Conservation (phyloP, 2,888 invertebrate genomes). For the Torymus tubicola region DNA sequence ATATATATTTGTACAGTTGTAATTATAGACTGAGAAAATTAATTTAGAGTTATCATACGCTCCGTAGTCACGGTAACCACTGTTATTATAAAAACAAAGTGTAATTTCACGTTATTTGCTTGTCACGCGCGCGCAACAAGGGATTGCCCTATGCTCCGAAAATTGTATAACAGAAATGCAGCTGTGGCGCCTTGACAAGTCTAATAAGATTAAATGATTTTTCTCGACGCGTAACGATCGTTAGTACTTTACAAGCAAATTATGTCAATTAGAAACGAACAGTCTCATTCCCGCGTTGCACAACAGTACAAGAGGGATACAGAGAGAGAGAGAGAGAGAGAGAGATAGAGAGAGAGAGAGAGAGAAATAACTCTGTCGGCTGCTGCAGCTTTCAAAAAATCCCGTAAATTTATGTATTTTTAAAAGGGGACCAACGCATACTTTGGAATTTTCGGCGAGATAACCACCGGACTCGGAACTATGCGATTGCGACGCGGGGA, state of each 20-base stretch:
- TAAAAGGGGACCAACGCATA: conserved; percentile 6
- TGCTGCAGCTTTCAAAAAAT: too few species aligned
- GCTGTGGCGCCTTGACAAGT: neutral
- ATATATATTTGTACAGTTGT: neutral
- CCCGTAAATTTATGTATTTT: neutral
- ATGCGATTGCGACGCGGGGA: conserved; percentile 12
- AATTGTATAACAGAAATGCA: neutral
- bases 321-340: too few species aligned
- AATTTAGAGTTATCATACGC: conserved; percentile 41
- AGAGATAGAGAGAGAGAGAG: too few species aligned
- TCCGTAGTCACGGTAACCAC: neutral
- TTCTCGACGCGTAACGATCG: neutral
- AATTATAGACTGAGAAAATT: conserved; percentile 25
- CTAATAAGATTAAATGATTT: neutral
- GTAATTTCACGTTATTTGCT: conserved; percentile 8
- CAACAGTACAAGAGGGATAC: too few species aligned
- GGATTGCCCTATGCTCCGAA: neutral
- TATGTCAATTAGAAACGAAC: too few species aligned
- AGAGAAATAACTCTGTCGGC: too few species aligned
- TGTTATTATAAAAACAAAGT: neutral
- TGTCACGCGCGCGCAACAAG: neutral
- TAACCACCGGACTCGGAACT: neutral
- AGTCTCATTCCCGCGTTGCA: too few species aligned
- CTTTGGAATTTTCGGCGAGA: conserved; percentile 25
- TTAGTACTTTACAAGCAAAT: neutral